Evolutionary conservation across 1,140 invertebrate species (phyloP).

Genomic region (Anthonomus grandis): DNA sequence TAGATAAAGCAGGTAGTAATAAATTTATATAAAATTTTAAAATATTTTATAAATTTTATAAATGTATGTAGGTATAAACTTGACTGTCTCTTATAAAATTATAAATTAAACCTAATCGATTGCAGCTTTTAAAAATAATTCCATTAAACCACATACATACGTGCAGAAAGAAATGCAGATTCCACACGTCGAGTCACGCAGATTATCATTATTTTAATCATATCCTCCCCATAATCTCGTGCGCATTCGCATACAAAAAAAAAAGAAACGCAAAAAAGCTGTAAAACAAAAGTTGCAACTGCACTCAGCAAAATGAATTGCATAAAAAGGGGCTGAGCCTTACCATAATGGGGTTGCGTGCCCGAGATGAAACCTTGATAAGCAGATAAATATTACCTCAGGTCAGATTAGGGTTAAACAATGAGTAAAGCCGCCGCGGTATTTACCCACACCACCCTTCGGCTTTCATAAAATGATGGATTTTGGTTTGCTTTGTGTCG

Average conservation of each 20-base stretch:
- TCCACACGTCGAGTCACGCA: no score
- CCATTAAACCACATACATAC: no score
- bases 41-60: background rate
- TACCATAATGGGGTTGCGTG: constrained; percentile 9
- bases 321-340: constrained; percentile 18
- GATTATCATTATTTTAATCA: no score
- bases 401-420: constrained; percentile 25
- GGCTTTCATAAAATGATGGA: constrained; percentile 15
- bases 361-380: constrained; percentile 15
- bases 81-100: no score
- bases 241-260: no score
- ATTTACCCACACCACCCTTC: constrained; percentile 10
- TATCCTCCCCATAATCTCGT: no score
- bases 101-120: no score
- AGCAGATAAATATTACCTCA: constrained; percentile 19
- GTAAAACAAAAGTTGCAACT: no score
- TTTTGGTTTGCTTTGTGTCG: constrained; percentile 11
- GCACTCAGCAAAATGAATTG: constrained; percentile 27
- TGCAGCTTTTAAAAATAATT: no score
- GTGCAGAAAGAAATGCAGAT: no score
- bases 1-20: background rate
- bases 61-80: no score
- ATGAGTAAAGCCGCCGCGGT: constrained; percentile 5
- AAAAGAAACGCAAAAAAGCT: no score
- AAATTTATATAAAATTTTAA: background rate